Evolutionary conservation across 2,888 invertebrate species (phyloP).

Genomic region (Anodontia alba): DNA sequence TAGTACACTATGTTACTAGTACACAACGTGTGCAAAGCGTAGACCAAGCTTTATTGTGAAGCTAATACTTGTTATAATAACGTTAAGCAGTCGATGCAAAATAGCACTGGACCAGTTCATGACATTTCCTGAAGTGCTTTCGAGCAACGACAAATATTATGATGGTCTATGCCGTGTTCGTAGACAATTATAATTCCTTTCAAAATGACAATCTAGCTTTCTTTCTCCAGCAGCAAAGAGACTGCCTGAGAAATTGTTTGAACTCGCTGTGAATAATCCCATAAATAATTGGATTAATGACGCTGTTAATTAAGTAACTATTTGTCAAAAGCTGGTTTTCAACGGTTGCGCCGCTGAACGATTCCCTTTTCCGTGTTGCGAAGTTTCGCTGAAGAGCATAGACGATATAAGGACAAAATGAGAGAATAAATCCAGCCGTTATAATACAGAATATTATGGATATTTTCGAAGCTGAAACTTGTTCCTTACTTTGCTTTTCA

Average conservation of each 20-base stretch:
- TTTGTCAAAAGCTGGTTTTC: not conserved
- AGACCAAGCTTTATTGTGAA: no score
- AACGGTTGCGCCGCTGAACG: not conserved
- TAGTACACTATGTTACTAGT: no score
- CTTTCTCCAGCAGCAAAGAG: not conserved
- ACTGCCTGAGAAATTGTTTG: not conserved
- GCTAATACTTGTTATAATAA: no score
- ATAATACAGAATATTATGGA: not conserved
- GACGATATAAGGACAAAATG: not conserved
- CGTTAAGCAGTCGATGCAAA: no score
- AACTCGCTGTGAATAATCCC: not conserved
- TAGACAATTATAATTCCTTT: no score
- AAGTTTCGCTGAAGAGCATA: not conserved
- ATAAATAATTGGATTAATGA: not conserved
- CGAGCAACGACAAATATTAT: no score
- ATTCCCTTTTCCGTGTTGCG: not conserved
- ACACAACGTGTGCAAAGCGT: no score
- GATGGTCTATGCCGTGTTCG: no score
- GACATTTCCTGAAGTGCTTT: no score
- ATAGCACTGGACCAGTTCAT: no score
- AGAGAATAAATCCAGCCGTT: not conserved
- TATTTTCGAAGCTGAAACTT: not conserved
- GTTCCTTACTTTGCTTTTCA: not conserved
- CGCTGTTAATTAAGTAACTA: not conserved
- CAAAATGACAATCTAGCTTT: no score